Conservation (phyloP, 2,888 invertebrate genomes). For the Pyrocoelia pectoralis region DNA sequence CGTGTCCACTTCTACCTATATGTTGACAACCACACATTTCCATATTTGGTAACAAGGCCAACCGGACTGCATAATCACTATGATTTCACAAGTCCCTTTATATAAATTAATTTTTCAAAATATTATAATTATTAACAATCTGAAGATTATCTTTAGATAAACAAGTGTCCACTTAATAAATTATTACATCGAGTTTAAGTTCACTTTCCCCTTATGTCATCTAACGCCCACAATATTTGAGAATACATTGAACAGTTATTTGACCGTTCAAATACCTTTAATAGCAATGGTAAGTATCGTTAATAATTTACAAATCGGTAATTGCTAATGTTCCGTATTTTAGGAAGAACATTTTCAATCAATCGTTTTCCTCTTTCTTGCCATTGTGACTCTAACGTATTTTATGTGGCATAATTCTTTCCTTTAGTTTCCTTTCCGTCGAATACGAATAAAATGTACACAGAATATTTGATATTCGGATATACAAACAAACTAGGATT, state of each 20-base stretch:
- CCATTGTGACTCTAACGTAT: no score
- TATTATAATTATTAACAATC: no score
- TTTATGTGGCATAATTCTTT: no score
- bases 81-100: conserved; percentile 20
- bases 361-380: no score
- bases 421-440: no score
- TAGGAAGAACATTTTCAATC: no score
- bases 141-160: no score
- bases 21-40: conserved; percentile 26
- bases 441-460: no score
- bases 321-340: no score
- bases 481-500: no score
- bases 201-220: conserved; percentile 20
- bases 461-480: no score
- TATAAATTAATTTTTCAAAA: conserved; percentile 6
- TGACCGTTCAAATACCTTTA: conserved; percentile 34
- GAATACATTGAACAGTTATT: conserved; percentile 24
- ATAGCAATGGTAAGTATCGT: neutral
- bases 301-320: no score
- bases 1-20: conserved; percentile 20
- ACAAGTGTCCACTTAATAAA: neutral
- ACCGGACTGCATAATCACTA: conserved; percentile 19
- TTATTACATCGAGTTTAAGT: neutral
- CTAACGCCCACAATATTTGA: conserved; percentile 25
- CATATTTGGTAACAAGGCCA: conserved; percentile 35